Percentiles rank a stretch among this genome's conserved stretches.
phyloP scores from a whole-genome alignment of 2,888 invertebrate species.

The Acanthopleura granulata region DNA sequence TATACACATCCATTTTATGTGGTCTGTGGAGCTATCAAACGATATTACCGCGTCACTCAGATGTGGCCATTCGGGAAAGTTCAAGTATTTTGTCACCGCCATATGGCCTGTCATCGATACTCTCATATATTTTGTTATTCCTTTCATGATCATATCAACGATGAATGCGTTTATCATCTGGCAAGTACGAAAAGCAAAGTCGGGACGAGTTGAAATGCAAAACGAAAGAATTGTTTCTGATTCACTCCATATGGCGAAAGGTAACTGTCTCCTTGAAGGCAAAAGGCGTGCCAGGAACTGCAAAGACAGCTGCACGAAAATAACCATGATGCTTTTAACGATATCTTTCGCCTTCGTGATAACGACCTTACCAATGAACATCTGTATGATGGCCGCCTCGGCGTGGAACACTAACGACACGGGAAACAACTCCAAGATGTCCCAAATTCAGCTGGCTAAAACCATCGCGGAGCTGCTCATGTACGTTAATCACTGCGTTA shows the following conservation, averaged over 20 bases:
- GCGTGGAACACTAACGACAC: constrained; percentile 34
- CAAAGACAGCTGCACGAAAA: constrained; percentile 38
- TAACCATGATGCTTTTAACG: constrained; percentile 64
- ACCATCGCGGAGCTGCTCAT: constrained; percentile 60
- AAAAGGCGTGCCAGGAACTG: neutral
- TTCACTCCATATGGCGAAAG: neutral
- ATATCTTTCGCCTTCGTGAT: constrained; percentile 65
- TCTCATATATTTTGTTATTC: constrained; percentile 60
- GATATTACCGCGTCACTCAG: constrained; percentile 25
- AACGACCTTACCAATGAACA: constrained; percentile 63
- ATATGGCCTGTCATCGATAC: constrained; percentile 67
- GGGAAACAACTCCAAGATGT: constrained; percentile 27
- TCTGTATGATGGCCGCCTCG: constrained; percentile 45
- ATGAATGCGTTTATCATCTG: constrained; percentile 62
- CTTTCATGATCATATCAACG: constrained; percentile 55
- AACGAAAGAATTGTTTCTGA: constrained; percentile 3
- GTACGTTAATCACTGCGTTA: constrained; percentile 64
- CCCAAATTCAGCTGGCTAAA: constrained; percentile 46
- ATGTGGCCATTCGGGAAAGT: constrained; percentile 37
- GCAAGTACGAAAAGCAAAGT: constrained; percentile 52
- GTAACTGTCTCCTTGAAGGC: neutral
- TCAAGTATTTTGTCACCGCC: constrained; percentile 39
- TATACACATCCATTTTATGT: constrained; percentile 61
- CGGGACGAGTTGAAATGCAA: constrained; percentile 14
- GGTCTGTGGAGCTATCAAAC: constrained; percentile 43